Base-by-base conservation (phyloP, 2,797 vertebrate genomes). In the Lacerta agilis region DNA sequence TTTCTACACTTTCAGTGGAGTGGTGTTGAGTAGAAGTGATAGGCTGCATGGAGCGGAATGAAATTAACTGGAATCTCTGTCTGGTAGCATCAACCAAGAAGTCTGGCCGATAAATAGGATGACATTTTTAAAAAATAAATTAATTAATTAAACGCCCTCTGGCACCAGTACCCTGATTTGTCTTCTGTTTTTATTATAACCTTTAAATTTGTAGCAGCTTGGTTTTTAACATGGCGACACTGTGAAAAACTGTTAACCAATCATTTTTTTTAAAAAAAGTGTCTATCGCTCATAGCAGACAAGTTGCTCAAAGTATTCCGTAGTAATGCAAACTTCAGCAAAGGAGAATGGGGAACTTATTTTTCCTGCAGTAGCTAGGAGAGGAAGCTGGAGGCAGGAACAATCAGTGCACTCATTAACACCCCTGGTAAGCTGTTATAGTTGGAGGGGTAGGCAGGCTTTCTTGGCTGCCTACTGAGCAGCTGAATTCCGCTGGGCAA, bases 401-500 rank as follows among this genome's bases (percentile, higher is more conserved):
- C 76, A 61, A 25, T 79, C 8, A 36, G 69, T 10, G 18, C 71
- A 18, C 18, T 78, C 73, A 64, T 79, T 67, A 92, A 86, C 81
- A 5, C 91, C 55, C 83, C 69, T 0, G 0, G 71, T 45, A 7
- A 43, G 38, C 9, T 43, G 73, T 20, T 75, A 49, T 87, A 85
- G 83, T 91, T 91, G 72, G 13, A 4, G 3, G 10, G 82, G 86
- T 82, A 89, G 93, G 82, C 82, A 90, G 58, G 43, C 83, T 87
- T 76, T 87, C 23, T 0, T 80, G 85, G 20, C 41, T 90, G 38
- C 84, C 86, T 69, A 73, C 84, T 75, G 81, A 87, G 81, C 82
- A 94, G 86, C 86, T 86, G 86, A 80, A 86, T 94, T 95, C 93
- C 93, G 49, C 86, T 85, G 83, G 67, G 45, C 0, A 0, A 91